A percentile compares a stretch with the other conserved stretches of the same genome.
Conservation (phyloP, 2,113 vertebrate species). For the Pogona vitticeps region DNA sequence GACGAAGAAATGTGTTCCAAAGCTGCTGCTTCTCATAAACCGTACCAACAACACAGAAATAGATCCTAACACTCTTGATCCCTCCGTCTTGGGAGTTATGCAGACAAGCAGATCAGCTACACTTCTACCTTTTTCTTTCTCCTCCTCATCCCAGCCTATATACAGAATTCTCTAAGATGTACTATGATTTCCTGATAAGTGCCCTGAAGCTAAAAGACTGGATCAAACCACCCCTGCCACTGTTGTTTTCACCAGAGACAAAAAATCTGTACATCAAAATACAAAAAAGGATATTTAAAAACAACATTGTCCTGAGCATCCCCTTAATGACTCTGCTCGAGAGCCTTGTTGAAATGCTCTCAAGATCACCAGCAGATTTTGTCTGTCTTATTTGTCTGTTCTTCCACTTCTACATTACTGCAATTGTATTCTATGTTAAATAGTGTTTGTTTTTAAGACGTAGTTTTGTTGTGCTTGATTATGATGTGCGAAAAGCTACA, state of each 20-base stretch:
- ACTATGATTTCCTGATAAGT: not conserved
- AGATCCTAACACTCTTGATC: not conserved
- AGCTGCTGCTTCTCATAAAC: not conserved
- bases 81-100: not conserved
- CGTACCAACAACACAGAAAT: not conserved
- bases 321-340: no score
- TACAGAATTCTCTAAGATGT: not conserved
- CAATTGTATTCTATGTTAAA: slow-evolving; percentile 56
- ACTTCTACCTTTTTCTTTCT: not conserved
- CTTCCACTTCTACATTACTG: slow-evolving; percentile 41
- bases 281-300: not conserved
- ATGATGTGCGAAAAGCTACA: slow-evolving; percentile 60
- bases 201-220: not conserved
- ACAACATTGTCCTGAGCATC: no score
- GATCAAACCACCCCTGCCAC: not conserved
- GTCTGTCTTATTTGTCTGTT: not conserved
- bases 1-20: not conserved
- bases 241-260: not conserved
- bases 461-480: slow-evolving; percentile 24
- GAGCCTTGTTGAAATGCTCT: not conserved
- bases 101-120: not conserved
- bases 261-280: not conserved
- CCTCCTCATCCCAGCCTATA: slow-evolving; percentile 5
- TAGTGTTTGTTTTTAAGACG: slow-evolving; percentile 51
- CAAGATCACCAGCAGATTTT: not conserved